A percentile compares a stretch with the other conserved stretches of the same genome.
These are phyloP conservation scores for Atrichornis clamosus DNA, from an alignment of 2,113 vertebrate species.

Conservation along the genomic window DNA sequence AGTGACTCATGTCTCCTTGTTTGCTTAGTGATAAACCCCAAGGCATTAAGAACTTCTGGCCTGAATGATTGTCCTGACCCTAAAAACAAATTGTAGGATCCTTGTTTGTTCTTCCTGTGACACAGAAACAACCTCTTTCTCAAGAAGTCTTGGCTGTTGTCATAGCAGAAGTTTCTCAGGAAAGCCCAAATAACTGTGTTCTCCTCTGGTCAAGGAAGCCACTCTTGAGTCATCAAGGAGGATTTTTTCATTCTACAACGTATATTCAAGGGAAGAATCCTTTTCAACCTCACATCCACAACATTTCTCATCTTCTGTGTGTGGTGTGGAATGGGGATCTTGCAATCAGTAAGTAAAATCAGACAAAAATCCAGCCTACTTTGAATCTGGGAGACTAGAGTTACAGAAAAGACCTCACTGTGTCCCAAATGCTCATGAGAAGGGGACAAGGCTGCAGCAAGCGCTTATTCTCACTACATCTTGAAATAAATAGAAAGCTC, in stretches of 20 bases:
- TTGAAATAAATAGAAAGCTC: background rate
- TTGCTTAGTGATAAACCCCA: background rate
- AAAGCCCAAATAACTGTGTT: background rate
- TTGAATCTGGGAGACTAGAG: background rate
- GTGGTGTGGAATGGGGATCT: background rate
- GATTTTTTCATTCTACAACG: background rate
- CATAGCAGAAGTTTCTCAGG: background rate
- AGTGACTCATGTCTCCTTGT: background rate
- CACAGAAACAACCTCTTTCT: background rate
- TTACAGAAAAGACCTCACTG: background rate
- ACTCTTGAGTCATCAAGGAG: background rate
- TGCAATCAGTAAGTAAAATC: background rate
- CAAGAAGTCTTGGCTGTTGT: background rate
- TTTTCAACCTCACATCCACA: background rate
- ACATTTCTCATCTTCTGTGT: background rate
- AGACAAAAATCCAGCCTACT: background rate
- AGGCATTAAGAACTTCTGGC: background rate
- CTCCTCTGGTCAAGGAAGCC: background rate
- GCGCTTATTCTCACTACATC: background rate
- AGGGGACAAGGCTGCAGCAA: background rate
- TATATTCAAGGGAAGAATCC: background rate
- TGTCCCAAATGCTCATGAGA: background rate
- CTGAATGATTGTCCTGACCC: background rate
- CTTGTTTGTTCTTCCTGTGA: slow-evolving; percentile 15
- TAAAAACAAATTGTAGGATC: background rate